Percentiles rank a stretch among this genome's conserved stretches.
Conservation (phyloP, 2,113 vertebrate species). For the Setophaga coronata region DNA sequence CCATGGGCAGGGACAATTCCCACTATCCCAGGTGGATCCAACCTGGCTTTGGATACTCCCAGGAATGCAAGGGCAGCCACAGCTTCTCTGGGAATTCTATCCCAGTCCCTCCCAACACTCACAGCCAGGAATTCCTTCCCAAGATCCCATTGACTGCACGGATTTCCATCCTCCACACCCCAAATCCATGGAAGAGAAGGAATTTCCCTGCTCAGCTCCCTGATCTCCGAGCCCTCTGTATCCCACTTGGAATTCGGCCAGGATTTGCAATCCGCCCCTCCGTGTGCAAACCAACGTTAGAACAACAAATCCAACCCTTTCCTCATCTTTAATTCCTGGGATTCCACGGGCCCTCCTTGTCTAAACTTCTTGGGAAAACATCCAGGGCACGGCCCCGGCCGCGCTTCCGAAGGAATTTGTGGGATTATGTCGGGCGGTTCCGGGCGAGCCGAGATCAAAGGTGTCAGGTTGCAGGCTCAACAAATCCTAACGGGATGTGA, state of each 20-base stretch:
- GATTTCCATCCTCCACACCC: neutral
- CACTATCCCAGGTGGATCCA: neutral
- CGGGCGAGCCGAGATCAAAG: neutral
- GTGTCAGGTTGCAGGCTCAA: neutral
- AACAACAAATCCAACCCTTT: neutral
- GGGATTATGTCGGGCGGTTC: neutral
- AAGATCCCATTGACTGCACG: accelerated
- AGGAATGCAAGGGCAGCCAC: neutral
- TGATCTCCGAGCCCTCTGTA: accelerated
- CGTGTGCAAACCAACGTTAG: accelerated
- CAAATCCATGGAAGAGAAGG: neutral
- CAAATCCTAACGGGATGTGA: neutral
- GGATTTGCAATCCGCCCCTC: neutral
- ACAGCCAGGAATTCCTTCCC: neutral
- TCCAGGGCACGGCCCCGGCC: neutral
- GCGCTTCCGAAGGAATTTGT: neutral
- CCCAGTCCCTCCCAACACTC: neutral
- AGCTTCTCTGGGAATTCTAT: neutral
- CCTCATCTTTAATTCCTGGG: neutral
- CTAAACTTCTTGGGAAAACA: neutral
- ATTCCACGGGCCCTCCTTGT: neutral
- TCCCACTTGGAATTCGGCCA: neutral
- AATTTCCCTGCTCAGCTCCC: neutral
- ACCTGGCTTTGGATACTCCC: accelerated
- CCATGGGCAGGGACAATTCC: accelerated